phyloP scores from a whole-genome alignment of 2,888 invertebrate genomes.

The Meghimatium bilineatum region DNA sequence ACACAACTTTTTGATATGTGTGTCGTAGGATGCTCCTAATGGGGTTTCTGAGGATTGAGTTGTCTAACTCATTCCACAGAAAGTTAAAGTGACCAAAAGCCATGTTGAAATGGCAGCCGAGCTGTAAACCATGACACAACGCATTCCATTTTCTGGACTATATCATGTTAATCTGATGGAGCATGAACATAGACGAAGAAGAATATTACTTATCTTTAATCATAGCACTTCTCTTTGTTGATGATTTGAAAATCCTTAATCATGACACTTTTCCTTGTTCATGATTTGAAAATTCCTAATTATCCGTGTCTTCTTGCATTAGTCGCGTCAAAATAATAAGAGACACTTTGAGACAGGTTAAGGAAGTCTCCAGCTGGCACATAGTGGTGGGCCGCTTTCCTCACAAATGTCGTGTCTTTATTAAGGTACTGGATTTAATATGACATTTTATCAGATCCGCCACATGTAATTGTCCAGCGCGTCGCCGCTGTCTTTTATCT shows the following conservation, averaged over 20 bases:
- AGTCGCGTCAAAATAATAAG: not conserved
- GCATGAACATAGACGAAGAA: too few relatives aligned
- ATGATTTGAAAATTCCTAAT: not conserved
- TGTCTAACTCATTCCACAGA: too few relatives aligned
- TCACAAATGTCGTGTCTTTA: not conserved
- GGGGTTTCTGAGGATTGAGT: too few relatives aligned
- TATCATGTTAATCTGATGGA: too few relatives aligned
- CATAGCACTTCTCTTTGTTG: not conserved
- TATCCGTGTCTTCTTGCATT: not conserved
- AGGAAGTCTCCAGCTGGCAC: not conserved
- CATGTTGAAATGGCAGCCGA: too few relatives aligned
- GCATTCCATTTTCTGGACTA: too few relatives aligned
- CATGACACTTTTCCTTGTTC: not conserved
- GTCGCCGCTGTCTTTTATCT: not conserved
- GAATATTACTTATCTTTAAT: too few relatives aligned
- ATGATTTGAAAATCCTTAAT: not conserved
- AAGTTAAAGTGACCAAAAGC: too few relatives aligned
- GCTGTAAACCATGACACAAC: too few relatives aligned
- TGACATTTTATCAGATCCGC: not conserved
- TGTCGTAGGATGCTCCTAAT: too few relatives aligned
- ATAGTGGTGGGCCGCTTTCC: not conserved
- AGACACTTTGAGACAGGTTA: not conserved
- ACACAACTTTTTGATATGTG: too few relatives aligned
- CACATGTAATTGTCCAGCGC: not conserved
- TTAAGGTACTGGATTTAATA: not conserved